A percentile compares a stretch with the other conserved stretches of the same genome.
Conservation (phyloP, 2,113 vertebrate species). For the Melanocharis versteri region DNA sequence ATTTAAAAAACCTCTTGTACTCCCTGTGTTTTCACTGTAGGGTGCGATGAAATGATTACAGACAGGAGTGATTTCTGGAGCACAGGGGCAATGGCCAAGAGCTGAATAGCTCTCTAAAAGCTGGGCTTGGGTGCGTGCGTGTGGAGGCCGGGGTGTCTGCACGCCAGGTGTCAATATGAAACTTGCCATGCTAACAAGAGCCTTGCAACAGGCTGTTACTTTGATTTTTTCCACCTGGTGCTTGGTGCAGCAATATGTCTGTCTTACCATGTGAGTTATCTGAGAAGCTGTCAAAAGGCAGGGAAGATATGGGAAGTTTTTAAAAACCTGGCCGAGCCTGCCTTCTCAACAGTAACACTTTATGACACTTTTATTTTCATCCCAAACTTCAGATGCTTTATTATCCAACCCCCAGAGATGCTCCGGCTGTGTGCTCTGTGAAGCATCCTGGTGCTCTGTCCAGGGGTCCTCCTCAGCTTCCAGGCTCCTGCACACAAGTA, state of each 20-base stretch:
- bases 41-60: background rate
- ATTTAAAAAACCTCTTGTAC: background rate
- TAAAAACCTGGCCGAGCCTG: constrained; percentile 63
- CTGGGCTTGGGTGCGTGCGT: background rate
- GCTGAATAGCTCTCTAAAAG: background rate
- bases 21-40: background rate
- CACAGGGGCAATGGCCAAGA: background rate
- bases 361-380: constrained; percentile 68
- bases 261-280: constrained; percentile 68
- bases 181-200: constrained; percentile 36
- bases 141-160: background rate
- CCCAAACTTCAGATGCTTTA: constrained; percentile 56
- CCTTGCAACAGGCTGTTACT: constrained; percentile 45
- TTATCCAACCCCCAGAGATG: background rate
- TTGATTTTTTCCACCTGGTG: constrained; percentile 73
- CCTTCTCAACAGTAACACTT: constrained; percentile 66
- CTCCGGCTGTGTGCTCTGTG: background rate
- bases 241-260: constrained; percentile 53
- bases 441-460: background rate
- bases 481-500: background rate
- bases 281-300: constrained; percentile 76
- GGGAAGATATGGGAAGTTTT: constrained; percentile 68
- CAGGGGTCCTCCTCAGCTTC: background rate
- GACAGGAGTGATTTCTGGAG: constrained; percentile 3
- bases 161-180: constrained; percentile 47